phyloP scores from a whole-genome alignment of 1,140 invertebrate species.

The Orussus abietinus region DNA sequence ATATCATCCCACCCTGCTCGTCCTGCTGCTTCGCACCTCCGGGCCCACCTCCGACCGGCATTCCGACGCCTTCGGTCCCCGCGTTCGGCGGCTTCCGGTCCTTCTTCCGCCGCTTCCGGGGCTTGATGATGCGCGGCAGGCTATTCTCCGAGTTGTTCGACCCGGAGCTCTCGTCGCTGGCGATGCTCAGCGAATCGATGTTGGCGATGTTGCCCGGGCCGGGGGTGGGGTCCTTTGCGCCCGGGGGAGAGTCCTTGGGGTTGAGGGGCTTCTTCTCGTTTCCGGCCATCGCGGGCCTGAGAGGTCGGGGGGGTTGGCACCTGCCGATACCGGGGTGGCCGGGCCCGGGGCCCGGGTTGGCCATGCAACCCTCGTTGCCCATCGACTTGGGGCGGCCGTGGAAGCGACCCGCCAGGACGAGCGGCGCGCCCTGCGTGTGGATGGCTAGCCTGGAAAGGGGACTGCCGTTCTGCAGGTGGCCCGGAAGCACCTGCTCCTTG shows the following conservation, averaged over 20 bases:
- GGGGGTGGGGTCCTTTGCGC: slow-evolving; percentile 18
- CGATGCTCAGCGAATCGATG: slow-evolving; percentile 66
- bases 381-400: slow-evolving; percentile 37
- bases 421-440: slow-evolving; percentile 72
- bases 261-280: slow-evolving; percentile 18
- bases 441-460: slow-evolving; percentile 65
- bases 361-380: slow-evolving; percentile 21
- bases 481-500: slow-evolving; percentile 24
- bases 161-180: slow-evolving; percentile 72
- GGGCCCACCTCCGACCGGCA: slow-evolving; percentile 33
- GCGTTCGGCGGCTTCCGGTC: slow-evolving; percentile 66
- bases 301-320: slow-evolving; percentile 23
- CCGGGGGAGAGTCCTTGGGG: slow-evolving; percentile 16
- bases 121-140: slow-evolving; percentile 83
- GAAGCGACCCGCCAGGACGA: slow-evolving; percentile 64
- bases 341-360: slow-evolving; percentile 40
- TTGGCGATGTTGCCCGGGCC: slow-evolving; percentile 40
- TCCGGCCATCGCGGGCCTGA: slow-evolving; percentile 19
- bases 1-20: slow-evolving; percentile 25
- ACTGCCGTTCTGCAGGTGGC: slow-evolving; percentile 45
- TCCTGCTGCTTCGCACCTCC: slow-evolving; percentile 48
- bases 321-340: too few relatives aligned
- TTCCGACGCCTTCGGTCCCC: slow-evolving; percentile 36
- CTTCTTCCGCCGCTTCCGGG: slow-evolving; percentile 83
- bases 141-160: slow-evolving; percentile 71